A percentile compares a stretch with the other conserved stretches of the same genome.
phyloP scores from a whole-genome alignment of 92 coral and sea anemone species.

The Epizoanthus rinbou region DNA sequence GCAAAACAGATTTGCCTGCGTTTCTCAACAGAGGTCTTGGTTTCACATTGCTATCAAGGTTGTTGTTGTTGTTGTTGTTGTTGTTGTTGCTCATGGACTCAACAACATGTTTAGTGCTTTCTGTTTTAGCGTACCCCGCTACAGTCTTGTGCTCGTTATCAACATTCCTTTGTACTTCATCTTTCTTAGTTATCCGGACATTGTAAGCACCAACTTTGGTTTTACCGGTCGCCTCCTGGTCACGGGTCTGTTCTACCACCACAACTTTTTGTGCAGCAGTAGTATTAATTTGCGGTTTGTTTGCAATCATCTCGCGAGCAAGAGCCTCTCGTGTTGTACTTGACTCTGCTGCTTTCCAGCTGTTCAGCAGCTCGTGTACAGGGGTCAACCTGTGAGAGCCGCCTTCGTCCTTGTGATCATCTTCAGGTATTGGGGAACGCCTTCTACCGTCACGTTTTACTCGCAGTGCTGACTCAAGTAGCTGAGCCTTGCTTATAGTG shows the following conservation, averaged over 20 bases:
- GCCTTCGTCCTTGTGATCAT: slow-evolving; percentile 14
- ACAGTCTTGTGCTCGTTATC: background rate
- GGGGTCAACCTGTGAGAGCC: slow-evolving; percentile 40
- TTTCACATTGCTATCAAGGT: slow-evolving; percentile 12
- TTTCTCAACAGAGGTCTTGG: slow-evolving; percentile 25
- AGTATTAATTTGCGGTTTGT: slow-evolving; percentile 20
- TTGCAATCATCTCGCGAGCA: slow-evolving; percentile 43
- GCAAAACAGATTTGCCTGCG: background rate
- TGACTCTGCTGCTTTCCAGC: slow-evolving; percentile 33
- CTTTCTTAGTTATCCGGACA: slow-evolving; percentile 10
- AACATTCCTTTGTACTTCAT: background rate
- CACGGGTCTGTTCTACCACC: slow-evolving; percentile 3
- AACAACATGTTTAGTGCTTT: background rate
- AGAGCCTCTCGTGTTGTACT: slow-evolving; percentile 43
- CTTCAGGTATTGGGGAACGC: slow-evolving; percentile 19
- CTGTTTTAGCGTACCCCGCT: background rate
- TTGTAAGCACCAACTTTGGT: background rate
- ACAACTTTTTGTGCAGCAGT: background rate
- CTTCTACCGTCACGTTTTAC: slow-evolving; percentile 50
- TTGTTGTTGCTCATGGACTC: background rate
- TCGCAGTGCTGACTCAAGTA: slow-evolving; percentile 77
- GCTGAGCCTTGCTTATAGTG: slow-evolving; percentile 81
- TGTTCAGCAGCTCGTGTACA: slow-evolving; percentile 39
- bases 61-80: background rate
- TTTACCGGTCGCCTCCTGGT: slow-evolving; percentile 1